phyloP scores from a whole-genome alignment of 2,888 invertebrate genomes.

The Sarcophaga carnaria region DNA sequence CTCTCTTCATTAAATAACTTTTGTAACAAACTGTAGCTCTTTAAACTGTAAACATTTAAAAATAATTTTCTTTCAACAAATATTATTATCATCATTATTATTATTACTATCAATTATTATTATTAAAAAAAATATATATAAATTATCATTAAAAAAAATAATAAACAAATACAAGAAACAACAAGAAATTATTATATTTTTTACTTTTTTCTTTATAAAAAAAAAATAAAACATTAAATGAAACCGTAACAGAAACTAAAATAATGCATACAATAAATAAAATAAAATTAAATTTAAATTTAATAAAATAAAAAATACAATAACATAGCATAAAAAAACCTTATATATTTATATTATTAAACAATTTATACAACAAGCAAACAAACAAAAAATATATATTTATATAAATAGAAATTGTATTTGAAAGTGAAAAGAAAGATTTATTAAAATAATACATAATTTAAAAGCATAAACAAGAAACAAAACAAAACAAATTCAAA shows the following conservation, averaged over 20 bases:
- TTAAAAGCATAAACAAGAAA: too few relatives aligned
- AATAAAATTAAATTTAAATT: conserved; percentile 33
- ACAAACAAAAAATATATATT: conserved; percentile 8
- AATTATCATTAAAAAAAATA: too few relatives aligned
- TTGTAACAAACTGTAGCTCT: conserved; percentile 22
- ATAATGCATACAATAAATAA: neutral
- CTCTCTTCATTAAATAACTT: too few relatives aligned
- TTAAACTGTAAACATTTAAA: conserved; percentile 34
- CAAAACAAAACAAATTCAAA: conserved; percentile 35
- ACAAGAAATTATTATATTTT: conserved; percentile 6
- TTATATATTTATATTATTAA: neutral
- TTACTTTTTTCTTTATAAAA: conserved; percentile 18
- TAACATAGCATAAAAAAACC: neutral
- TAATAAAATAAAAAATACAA: conserved; percentile 16
- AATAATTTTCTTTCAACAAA: conserved; percentile 57
- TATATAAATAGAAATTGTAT: conserved; percentile 50
- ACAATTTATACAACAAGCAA: conserved; percentile 52
- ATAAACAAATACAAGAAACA: too few relatives aligned
- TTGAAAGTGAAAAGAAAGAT: conserved; percentile 14
- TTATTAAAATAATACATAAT: conserved; percentile 29
- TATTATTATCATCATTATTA: too few relatives aligned
- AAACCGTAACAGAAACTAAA: neutral
- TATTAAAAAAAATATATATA: too few relatives aligned
- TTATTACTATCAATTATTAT: too few relatives aligned
- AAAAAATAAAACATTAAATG: neutral